phyloP scores from a whole-genome alignment of 37 sponge, comb jelly and placozoan species.

The Lycopodina hypogea region DNA sequence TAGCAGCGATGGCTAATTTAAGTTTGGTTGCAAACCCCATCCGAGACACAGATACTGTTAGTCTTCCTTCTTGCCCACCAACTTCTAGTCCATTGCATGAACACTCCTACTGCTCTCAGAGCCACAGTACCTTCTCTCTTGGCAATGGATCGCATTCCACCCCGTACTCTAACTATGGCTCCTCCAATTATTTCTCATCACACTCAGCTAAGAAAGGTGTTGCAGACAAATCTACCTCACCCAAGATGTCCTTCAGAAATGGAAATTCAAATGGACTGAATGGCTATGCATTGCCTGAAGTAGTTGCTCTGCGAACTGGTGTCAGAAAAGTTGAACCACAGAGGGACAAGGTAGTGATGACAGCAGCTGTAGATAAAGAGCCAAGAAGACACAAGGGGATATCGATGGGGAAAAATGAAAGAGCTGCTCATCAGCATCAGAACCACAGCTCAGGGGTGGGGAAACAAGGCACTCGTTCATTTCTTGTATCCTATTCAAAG shows the following conservation, averaged over 20 bases:
- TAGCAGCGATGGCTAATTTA: conserved; percentile 29
- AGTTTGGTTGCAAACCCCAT: conserved; percentile 13
- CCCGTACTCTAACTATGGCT: neutral
- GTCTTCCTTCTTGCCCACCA: neutral
- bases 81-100: neutral
- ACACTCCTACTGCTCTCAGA: neutral
- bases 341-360: no score
- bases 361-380: no score
- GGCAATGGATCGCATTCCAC: neutral
- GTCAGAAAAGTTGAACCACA: no score
- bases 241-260: neutral
- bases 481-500: neutral
- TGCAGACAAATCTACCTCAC: conserved; percentile 23
- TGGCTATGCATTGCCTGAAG: neutral
- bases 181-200: neutral
- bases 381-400: no score
- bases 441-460: neutral
- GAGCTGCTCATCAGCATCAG: neutral
- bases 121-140: neutral
- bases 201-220: neutral
- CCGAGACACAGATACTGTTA: neutral
- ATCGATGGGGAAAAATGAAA: neutral
- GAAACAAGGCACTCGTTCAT: conserved; percentile 9
- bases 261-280: conserved; percentile 7
- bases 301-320: neutral